phyloP scores from a whole-genome alignment of 2,888 invertebrate species.

The Meteorus colon region DNA sequence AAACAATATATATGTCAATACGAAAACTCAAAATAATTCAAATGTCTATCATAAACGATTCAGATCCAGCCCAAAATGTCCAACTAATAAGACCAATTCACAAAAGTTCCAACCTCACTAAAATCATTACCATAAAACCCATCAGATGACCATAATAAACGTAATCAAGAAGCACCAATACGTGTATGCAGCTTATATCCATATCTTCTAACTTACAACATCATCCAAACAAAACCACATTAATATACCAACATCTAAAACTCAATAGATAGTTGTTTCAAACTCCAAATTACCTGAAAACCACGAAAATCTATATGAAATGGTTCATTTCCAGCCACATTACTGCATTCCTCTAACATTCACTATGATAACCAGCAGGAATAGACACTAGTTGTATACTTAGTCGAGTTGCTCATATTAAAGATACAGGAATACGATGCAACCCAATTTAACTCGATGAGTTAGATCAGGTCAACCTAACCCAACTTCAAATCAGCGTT shows the following conservation, averaged over 20 bases:
- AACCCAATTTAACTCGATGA: slow-evolving; percentile 1
- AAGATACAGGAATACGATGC: slow-evolving; percentile 5
- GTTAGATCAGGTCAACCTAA: slow-evolving; percentile 29
- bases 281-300: neutral
- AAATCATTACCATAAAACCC: no score
- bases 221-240: neutral
- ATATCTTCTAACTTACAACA: neutral
- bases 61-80: no score
- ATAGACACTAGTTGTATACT: slow-evolving; percentile 16
- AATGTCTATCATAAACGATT: no score
- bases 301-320: neutral
- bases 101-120: no score
- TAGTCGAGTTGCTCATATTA: neutral
- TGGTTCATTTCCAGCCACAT: neutral
- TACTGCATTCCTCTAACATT: neutral
- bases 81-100: no score
- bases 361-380: slow-evolving; percentile 14
- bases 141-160: neutral
- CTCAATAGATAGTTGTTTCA: slow-evolving; percentile 1
- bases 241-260: neutral
- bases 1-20: no score
- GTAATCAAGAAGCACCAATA: neutral
- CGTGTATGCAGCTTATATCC: neutral
- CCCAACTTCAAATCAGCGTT: slow-evolving; percentile 13
- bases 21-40: no score